phyloP scores from a whole-genome alignment of 92 coral and sea anemone genomes.

The Epizoanthus illoricatus region DNA sequence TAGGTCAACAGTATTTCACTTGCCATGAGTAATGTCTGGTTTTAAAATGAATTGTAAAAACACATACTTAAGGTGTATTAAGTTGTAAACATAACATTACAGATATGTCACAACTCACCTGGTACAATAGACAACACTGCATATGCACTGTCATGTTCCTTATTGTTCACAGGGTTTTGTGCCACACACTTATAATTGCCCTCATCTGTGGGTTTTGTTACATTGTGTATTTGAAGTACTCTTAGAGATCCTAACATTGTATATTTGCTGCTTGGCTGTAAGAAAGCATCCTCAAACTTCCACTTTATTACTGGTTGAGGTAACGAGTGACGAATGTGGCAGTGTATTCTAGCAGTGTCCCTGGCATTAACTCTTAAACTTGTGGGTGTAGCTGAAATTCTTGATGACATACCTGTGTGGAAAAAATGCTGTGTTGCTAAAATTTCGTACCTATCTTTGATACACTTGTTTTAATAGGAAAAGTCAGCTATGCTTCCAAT shows the following conservation, averaged over 20 bases:
- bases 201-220: slow-evolving; percentile 45
- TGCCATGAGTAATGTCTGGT: too few species aligned
- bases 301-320: slow-evolving; percentile 64
- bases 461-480: neutral
- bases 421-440: neutral
- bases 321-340: slow-evolving; percentile 65
- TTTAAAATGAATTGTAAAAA: too few species aligned
- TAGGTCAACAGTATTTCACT: too few species aligned
- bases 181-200: slow-evolving; percentile 72
- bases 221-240: slow-evolving; percentile 69
- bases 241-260: slow-evolving; percentile 58
- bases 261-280: slow-evolving; percentile 53
- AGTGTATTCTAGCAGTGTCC: slow-evolving; percentile 76
- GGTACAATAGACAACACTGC: slow-evolving; percentile 18
- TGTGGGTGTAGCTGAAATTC: slow-evolving; percentile 61
- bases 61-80: too few species aligned
- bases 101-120: slow-evolving; percentile 11
- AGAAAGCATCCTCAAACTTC: slow-evolving; percentile 45
- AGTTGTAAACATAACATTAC: too few species aligned
- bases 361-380: slow-evolving; percentile 48
- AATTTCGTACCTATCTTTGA: neutral
- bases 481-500: neutral
- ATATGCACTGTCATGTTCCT: slow-evolving; percentile 44
- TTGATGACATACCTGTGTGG: slow-evolving; percentile 77
- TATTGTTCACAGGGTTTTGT: slow-evolving; percentile 46